These are phyloP conservation scores for Zaprionus tsacasi DNA, from an alignment of 1,140 invertebrate genomes.

Conservation along the genomic window DNA sequence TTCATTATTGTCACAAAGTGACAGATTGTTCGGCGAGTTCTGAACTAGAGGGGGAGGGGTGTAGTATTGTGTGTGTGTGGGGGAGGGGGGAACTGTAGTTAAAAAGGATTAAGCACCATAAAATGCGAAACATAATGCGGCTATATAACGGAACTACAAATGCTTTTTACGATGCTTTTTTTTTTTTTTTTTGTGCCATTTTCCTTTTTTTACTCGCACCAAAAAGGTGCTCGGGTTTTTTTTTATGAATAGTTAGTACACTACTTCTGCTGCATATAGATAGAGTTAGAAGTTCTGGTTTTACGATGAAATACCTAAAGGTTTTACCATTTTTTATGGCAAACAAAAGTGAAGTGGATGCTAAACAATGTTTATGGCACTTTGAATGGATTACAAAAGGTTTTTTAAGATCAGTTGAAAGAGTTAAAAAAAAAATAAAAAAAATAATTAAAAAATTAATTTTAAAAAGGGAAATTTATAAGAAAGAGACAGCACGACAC, in stretches of 20 bases:
- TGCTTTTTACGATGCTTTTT: constrained; percentile 31
- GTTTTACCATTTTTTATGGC: background rate
- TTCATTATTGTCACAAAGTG: constrained; percentile 57
- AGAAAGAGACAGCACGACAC: too few relatives aligned
- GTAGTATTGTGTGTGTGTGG: background rate
- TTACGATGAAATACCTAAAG: background rate
- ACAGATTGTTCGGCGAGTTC: constrained; percentile 39
- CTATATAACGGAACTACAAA: constrained; percentile 33
- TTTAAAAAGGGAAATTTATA: background rate
- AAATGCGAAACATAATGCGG: constrained; percentile 43
- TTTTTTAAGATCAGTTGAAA: background rate
- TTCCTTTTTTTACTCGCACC: background rate
- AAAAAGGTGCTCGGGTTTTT: background rate
- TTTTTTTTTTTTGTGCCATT: background rate
- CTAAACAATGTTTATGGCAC: background rate
- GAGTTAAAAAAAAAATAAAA: background rate
- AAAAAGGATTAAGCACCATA: constrained; percentile 50
- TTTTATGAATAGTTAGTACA: constrained; percentile 9
- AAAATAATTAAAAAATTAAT: background rate
- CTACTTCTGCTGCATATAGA: background rate
- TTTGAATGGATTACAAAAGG: background rate
- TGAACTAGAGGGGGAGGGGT: background rate
- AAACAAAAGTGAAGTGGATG: background rate
- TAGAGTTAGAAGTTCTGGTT: background rate
- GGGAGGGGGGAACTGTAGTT: constrained; percentile 1